Conservation (phyloP, 2,113 vertebrate species). For the Lophotis ruficrista region DNA sequence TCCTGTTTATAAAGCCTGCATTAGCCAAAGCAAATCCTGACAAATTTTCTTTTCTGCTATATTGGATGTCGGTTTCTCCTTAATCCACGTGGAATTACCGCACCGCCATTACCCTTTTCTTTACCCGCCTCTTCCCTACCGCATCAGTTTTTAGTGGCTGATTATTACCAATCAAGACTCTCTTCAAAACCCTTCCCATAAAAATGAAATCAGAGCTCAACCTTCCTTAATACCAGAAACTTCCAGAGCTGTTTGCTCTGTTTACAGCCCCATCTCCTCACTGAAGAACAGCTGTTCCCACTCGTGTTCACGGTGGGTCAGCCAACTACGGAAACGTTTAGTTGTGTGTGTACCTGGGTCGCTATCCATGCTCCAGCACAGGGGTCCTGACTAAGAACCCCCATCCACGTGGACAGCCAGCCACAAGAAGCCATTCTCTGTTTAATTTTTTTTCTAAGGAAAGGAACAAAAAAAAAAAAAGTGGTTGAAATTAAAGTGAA, state of each 20-base stretch:
- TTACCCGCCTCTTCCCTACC: not conserved
- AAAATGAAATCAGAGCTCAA: not conserved
- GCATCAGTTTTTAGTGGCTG: not conserved
- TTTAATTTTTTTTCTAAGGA: not conserved
- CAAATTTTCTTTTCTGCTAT: not conserved
- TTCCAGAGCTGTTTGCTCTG: not conserved
- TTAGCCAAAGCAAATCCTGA: not conserved
- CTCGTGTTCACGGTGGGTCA: fast-evolving
- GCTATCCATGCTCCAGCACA: not conserved
- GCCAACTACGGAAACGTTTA: fast-evolving
- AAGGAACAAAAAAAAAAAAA: not conserved
- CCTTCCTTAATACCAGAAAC: not conserved
- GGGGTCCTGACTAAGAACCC: not conserved
- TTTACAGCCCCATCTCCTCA: not conserved
- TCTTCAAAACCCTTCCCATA: not conserved
- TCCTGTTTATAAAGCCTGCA: not conserved
- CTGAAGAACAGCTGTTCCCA: not conserved
- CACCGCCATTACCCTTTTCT: not conserved
- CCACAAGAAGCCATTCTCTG: not conserved
- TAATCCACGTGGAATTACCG: not conserved
- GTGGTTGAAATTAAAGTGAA: conserved; percentile 21
- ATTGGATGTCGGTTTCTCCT: not conserved
- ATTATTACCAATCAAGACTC: not conserved
- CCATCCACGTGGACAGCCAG: not conserved
- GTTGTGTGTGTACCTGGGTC: not conserved